Evolutionary conservation across 2,797 vertebrate species (phyloP), one percentile per base, ranked within the genome.

Genomic region (Schizopygopsis malacanthus): DNA sequence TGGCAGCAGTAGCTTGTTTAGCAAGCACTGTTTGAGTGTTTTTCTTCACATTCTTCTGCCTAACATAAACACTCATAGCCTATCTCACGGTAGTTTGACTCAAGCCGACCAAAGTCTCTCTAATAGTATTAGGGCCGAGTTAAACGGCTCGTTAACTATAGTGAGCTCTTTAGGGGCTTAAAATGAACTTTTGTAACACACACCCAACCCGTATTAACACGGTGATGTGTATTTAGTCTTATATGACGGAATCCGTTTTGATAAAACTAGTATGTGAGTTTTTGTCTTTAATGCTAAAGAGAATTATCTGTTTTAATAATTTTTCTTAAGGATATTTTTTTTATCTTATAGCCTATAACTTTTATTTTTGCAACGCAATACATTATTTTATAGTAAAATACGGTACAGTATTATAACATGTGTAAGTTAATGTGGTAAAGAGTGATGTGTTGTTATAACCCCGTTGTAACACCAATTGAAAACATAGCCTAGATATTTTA

Each of bases 41-140:
- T 50, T 79, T 79, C 9, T 22, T 39, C 13, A 43, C 39, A 11
- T 79, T 80, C 65, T 56, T 20, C 50, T 77, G 72, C n/a, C 22
- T 45, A 22, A 82, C 33, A 16, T 67, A 59, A 37, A 73, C 13
- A 45, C 45, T 28, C 12, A 39, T 25, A 33, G 33, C 33, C 33
- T 33, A 67, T 69, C 37, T 78, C 75, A 41, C 45, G 37, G 39
- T 25, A 28, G 70, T 56, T 84, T 73, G 37, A 81, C 63, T 59
- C 72, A 61, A 63, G 79, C 37, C 72, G 85, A 83, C 80, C 80
- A 87, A 75, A 79, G 85, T 84, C 56, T 63, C 25, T n/a, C 79
- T 85, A 83, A 87, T 87, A 84, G 81, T 73, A 77, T 85, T 86
- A 82, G 72, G 4, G 59, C 33, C 67, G 61, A 33, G 67, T 89